Percentiles rank a stretch among this genome's conserved stretches.
phyloP scores from a whole-genome alignment of 64 coral and sea anemone genomes.

The Exaiptasia diaphana region DNA sequence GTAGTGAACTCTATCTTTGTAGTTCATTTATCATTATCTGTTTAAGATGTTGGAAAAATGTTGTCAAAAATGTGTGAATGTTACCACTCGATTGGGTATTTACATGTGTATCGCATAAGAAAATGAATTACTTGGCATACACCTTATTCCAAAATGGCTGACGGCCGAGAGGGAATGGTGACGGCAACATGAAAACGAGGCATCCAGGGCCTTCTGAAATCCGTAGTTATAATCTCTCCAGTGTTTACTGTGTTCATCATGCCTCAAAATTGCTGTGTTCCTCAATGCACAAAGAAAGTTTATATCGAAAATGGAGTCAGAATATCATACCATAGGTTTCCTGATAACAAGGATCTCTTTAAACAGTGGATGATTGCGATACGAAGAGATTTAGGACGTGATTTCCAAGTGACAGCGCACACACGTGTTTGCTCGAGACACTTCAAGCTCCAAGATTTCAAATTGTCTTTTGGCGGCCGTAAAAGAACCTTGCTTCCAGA shows the following conservation, averaged over 20 bases:
- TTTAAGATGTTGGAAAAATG: no score
- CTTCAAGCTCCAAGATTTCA: slow-evolving; percentile 18
- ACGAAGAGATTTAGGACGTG: slow-evolving; percentile 31
- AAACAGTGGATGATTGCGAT: slow-evolving; percentile 59
- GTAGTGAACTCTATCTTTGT: no score
- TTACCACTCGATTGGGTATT: no score
- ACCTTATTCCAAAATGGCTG: neutral
- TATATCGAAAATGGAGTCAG: slow-evolving; percentile 48
- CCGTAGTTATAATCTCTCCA: neutral
- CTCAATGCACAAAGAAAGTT: slow-evolving; percentile 36
- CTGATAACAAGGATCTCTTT: slow-evolving; percentile 26
- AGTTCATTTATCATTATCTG: no score
- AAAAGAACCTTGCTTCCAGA: neutral
- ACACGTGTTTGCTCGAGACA: slow-evolving; percentile 1
- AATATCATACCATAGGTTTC: slow-evolving; percentile 63
- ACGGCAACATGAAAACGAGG: neutral
- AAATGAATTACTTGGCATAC: no score
- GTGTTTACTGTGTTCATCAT: slow-evolving; percentile 25
- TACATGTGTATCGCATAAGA: no score
- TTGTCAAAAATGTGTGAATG: no score
- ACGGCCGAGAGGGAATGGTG: neutral
- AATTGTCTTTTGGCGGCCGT: neutral
- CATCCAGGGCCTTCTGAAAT: no score
- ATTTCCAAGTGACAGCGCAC: neutral
- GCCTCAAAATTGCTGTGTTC: slow-evolving; percentile 54